Conservation (phyloP, 1,140 invertebrate genomes). For the Aphidius ervi region DNA sequence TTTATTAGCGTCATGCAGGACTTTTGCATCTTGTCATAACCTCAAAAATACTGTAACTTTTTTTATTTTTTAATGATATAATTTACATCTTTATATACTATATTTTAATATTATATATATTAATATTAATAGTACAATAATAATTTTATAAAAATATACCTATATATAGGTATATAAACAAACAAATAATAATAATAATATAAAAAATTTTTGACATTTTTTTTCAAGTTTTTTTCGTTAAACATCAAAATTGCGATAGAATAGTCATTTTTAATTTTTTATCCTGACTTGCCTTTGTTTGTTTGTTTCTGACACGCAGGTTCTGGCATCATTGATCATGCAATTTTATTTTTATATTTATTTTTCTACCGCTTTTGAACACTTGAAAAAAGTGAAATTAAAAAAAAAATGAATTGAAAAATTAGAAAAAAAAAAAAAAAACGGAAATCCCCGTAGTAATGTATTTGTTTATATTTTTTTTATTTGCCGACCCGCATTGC, state of each 20-base stretch:
- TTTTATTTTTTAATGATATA: too few species aligned
- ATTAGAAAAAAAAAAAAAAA: constrained; percentile 28
- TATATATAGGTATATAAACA: too few species aligned
- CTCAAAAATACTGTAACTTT: too few species aligned
- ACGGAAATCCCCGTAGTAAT: constrained; percentile 42
- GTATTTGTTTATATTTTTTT: constrained; percentile 56
- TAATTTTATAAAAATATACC: too few species aligned
- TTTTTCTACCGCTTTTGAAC: constrained; percentile 22
- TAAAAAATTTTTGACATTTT: too few species aligned
- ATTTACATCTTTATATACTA: too few species aligned
- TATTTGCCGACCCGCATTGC: constrained; percentile 48
- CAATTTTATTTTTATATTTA: constrained; percentile 55
- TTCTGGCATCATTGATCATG: constrained; percentile 48
- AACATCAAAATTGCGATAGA: constrained; percentile 10
- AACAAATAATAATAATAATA: too few species aligned
- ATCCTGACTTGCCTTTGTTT: constrained; percentile 47
- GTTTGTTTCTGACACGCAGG: constrained; percentile 54
- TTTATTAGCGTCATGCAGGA: too few species aligned
- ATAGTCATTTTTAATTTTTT: constrained; percentile 30
- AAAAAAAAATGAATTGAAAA: constrained; percentile 11
- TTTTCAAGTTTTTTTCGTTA: constrained; percentile 2
- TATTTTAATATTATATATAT: too few species aligned
- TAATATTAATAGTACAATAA: too few species aligned
- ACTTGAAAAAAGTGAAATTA: constrained; percentile 6
- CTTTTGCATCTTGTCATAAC: too few species aligned